Evolutionary conservation across 2,113 vertebrate species (phyloP), one percentile per base, ranked within the genome.

Genomic region (Fulmarus glacialis): DNA sequence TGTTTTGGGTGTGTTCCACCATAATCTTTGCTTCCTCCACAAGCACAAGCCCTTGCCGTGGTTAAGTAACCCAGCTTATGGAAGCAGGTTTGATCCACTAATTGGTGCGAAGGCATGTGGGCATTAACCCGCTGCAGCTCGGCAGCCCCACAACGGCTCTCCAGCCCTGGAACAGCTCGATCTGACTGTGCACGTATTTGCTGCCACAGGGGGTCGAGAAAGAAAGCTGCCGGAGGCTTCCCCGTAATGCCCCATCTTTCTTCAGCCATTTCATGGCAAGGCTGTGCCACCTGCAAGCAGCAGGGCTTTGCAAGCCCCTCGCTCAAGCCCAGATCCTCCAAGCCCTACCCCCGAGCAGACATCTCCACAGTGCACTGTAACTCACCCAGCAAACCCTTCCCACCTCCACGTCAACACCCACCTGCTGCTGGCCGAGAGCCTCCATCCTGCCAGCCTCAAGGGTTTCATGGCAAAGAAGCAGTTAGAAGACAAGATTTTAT

Each of bases 61-160:
- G 40, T 88, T 80, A 63, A 64, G 11, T 53, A 86, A 77, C 6
- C 8, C 62, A 18, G 60, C 5, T 94, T 34, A 63, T 8, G 15
- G 72, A 58, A 94, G 40, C 0, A 0, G 21, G 18, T 43, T 7
- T 68, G 71, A 95, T 18, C 53, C 62, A 32, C 50, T 66, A n/a
- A 2, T 1, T 6, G 24, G 30, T n/a, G 27, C n/a, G 24, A 34
- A 82, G 40, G 58, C 53, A 43, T 0, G 0, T 15, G n/a, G 42
- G 42, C 42, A 62, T 38, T 5, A 3, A 15, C 59, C 75, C 2
- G 2, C 23, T 8, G 40, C 87, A 89, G 79, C 73, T 60, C 23
- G 3, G 53, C 56, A 40, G 55, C 34, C 34, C 43, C 64, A n/a
- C 38, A 13, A n/a, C 1, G 0, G 59, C 42, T 59, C 77, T 75